A percentile compares a stretch with the other conserved stretches of the same genome.
These are phyloP conservation scores for Penelope pileata DNA, from an alignment of 2,113 vertebrate genomes.

Conservation along the genomic window DNA sequence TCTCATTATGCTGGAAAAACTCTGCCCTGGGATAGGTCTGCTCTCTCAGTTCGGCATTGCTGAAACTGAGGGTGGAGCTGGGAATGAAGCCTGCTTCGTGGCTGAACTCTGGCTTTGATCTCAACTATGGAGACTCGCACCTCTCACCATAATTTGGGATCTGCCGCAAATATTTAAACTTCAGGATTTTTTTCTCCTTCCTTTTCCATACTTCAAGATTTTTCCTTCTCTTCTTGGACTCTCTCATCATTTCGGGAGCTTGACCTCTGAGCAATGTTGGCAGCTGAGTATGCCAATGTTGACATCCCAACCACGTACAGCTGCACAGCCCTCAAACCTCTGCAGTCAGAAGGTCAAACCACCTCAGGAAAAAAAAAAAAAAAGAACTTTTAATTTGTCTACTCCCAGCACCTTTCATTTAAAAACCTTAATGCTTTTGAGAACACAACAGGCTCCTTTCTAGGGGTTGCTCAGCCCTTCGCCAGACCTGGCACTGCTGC, in stretches of 20 bases:
- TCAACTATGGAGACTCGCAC: background rate
- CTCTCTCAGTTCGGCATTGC: constrained; percentile 10
- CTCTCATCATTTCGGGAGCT: background rate
- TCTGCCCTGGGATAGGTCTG: background rate
- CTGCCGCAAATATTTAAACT: background rate
- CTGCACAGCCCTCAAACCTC: background rate
- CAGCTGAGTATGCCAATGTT: background rate
- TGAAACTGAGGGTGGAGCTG: constrained; percentile 7
- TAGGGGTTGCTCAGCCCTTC: background rate
- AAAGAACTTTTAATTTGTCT: background rate
- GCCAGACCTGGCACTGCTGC: background rate
- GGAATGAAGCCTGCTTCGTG: background rate
- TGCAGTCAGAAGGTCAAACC: background rate
- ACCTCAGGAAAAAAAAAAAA: background rate
- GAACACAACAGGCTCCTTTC: background rate
- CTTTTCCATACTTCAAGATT: background rate
- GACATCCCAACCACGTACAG: background rate
- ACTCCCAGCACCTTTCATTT: background rate
- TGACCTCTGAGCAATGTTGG: constrained; percentile 52
- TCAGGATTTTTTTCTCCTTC: background rate
- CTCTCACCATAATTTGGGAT: background rate
- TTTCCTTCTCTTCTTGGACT: background rate
- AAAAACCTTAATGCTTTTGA: background rate
- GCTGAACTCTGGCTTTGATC: background rate
- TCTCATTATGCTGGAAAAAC: background rate